Evolutionary conservation across 1,140 invertebrate species (phyloP).

Genomic region (Macrocentrus cingulum): DNA sequence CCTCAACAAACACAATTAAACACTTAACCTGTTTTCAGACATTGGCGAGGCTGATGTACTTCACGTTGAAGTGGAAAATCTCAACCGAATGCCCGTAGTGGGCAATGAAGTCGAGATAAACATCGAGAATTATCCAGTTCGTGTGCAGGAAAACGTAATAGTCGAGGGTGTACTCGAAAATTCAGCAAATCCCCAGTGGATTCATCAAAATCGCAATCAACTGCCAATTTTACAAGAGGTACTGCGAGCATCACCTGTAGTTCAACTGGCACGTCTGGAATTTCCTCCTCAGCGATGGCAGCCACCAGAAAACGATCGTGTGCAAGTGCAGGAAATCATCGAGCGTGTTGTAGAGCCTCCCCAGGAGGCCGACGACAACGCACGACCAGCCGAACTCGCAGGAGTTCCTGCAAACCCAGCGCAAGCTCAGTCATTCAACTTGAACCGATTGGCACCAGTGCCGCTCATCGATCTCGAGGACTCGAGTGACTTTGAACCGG

Average conservation of each 20-base stretch:
- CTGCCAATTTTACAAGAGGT: no score
- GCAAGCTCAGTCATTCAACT: not conserved
- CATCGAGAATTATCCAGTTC: no score
- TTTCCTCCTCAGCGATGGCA: not conserved
- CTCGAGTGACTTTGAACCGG: not conserved
- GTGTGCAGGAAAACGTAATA: no score
- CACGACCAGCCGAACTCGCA: not conserved
- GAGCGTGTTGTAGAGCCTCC: not conserved
- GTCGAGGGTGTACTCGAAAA: no score
- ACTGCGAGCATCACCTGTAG: not conserved
- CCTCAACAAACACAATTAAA: no score
- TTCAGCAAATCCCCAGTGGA: no score
- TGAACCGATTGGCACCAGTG: not conserved
- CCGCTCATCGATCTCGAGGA: slow-evolving; percentile 7
- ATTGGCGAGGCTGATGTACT: no score
- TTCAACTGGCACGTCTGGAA: not conserved
- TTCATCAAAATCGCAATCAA: no score
- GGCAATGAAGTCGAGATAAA: no score
- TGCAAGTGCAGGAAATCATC: not conserved
- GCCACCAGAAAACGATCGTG: not conserved
- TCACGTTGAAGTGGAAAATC: no score
- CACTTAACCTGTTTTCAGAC: no score
- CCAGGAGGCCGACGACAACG: not conserved
- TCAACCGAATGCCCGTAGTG: no score
- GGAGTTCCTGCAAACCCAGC: not conserved